Percentiles rank a stretch among this genome's conserved stretches.
These are phyloP conservation scores for Coptodon rendalli DNA, from an alignment of 2,113 vertebrate genomes.

Conservation along the genomic window DNA sequence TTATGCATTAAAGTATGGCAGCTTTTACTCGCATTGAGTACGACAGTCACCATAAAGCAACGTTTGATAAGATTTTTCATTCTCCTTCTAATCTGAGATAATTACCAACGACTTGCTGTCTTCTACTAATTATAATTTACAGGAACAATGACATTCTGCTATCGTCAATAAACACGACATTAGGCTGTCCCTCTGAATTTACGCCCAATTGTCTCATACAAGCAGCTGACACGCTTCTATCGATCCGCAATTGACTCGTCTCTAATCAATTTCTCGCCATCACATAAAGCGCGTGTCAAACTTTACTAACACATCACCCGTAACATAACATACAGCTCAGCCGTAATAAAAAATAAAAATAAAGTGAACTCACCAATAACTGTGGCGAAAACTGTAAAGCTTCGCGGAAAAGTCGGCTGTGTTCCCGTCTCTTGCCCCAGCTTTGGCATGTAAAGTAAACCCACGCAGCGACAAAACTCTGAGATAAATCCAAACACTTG, in stretches of 20 bases:
- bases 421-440: conserved; percentile 63
- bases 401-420: conserved; percentile 44
- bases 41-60: background rate
- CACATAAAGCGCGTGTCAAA: background rate
- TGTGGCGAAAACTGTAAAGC: conserved; percentile 70
- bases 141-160: background rate
- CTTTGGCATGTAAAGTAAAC: conserved; percentile 60
- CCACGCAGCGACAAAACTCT: background rate
- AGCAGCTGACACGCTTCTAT: conserved; percentile 21
- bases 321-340: background rate
- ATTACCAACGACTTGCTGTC: background rate
- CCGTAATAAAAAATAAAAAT: rapidly evolving
- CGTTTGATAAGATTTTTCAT: background rate
- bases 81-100: background rate
- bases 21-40: background rate
- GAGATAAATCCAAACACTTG: conserved; percentile 27
- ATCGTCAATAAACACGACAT: background rate
- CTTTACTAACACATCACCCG: background rate
- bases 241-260: conserved; percentile 18
- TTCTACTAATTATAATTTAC: conserved; percentile 3
- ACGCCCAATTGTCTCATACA: conserved; percentile 1
- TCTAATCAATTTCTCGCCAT: conserved; percentile 2
- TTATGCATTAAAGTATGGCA: background rate
- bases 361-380: conserved; percentile 68
- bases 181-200: conserved; percentile 16